Evolutionary conservation across 2,888 invertebrate genomes (phyloP), one percentile per base, ranked within the genome.

Genomic region (Chrysina gloriosa): DNA sequence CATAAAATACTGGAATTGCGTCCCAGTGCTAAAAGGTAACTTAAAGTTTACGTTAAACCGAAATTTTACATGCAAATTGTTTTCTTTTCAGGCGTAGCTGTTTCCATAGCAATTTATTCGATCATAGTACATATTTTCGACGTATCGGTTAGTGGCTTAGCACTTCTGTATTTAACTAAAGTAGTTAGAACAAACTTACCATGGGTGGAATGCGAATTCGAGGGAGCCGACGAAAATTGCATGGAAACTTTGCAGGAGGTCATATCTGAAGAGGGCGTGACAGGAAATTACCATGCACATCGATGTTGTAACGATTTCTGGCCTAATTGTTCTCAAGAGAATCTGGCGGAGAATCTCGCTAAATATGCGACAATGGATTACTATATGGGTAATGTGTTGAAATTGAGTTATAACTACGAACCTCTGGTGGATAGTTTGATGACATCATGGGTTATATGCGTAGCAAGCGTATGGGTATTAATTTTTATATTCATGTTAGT

Each of bases 11-110:
- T 66, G 66, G 66, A 42, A 58, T 25, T 48, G 21, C 23, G 58
- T 66, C 11, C 66, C 66, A 31, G 3, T 58, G 11, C 21, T 66
- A 31, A 66, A 66, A 66, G 66, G 66, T 45, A 27, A 36, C 9
- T 2, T 9, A 2, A 21, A 3, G 3, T 6, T n/a, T 47, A 21
- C 7, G 21, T 21, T 7, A 19, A 23, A 34, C 2, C 7, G 2
- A 29, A 5, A 29, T 29, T 5, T 29, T 45, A 45, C 6, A 16
- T 9, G 19, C 1, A 19, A 2, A 3, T 11, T 42, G 11, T 9
- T 47, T 23, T 47, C 7, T 29, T 25, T 58, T 39, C 11, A 58
- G 58, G 58, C 2, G 11, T 42, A 25, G 58, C 42, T n/a, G 39
- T 42, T 21, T 39, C 58, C 3, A 39, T 58, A 25, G 58, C 58